Evolutionary conservation across 2,113 vertebrate genomes (phyloP), one percentile per base, ranked within the genome.

Genomic region (Cavia porcellus): DNA sequence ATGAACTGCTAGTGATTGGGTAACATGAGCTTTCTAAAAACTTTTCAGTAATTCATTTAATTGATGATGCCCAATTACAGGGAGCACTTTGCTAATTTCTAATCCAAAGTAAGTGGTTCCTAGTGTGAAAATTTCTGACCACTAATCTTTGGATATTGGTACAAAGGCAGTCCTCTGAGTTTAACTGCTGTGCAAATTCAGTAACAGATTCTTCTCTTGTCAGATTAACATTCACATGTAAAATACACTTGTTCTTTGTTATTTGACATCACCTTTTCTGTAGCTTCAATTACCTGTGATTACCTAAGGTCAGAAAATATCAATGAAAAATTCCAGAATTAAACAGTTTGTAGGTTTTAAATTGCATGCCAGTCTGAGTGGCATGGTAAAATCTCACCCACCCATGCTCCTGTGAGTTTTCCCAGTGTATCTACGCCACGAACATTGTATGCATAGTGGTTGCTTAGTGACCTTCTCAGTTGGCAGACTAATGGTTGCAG

Each of bases 11-110:
- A 93, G 42, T 75, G 61, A 96, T 25, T 89, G 92, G 35, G 25
- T 57, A 74, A 52, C n/a, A 25, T 82, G 72, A 61, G 0, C n/a
- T 50, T 66, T 93, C 45, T 74, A 95, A 38, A 52, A 59, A 10
- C 82, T 38, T 94, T 92, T 55, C 38, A 61, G 0, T 81, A 47
- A 80, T 92, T 97, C 28, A 47, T 68, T 87, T 87, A 96, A 79
- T 55, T 90, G 30, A 80, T 68, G 24, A 11, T 15, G 4, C 83
- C 38, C 74, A 3, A 85, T 80, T 72, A 45, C 35, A 57, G 17
- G 86, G 97, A 84, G 32, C 35, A 72, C 12, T 61, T 89, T 92
- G 61, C 11, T 94, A 66, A 86, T 74, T 77, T 83, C 70, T 95
- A 38, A 94, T 74, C 52, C 75, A 30, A 90, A 90, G 70, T 47